Percentiles rank a stretch among this genome's conserved stretches.
Evolutionary conservation across 92 coral and sea anemone species (phyloP).

Genomic region (Ricordea florida): DNA sequence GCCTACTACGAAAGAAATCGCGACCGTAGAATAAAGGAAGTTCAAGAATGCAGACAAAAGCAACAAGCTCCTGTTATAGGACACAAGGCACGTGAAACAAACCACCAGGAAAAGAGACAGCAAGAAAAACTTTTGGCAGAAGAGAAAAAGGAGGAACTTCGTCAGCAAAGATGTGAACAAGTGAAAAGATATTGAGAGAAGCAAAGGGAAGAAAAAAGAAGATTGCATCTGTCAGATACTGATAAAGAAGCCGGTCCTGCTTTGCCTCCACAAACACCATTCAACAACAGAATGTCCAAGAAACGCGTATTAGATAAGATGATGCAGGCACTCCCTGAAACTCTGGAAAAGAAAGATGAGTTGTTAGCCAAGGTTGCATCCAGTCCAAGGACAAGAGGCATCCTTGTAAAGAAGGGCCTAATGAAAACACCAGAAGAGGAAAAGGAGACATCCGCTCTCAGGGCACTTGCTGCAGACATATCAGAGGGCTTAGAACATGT

Average conservation of each 20-base stretch:
- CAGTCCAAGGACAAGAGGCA: conserved; percentile 2
- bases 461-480: conserved; percentile 60
- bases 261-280: conserved; percentile 11
- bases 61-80: too few species aligned
- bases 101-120: too few species aligned
- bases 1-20: too few species aligned
- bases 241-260: conserved; percentile 18
- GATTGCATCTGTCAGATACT: not conserved
- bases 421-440: conserved; percentile 7
- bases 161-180: conserved; percentile 17
- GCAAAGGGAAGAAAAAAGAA: too few species aligned
- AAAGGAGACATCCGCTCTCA: conserved; percentile 33
- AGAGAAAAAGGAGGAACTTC: conserved; percentile 9
- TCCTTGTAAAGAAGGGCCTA: not conserved
- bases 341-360: conserved; percentile 15
- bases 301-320: conserved; percentile 26
- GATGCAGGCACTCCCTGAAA: not conserved
- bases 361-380: not conserved
- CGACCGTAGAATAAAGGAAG: too few species aligned
- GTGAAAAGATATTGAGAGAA: conserved; percentile 22
- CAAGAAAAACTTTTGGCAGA: too few species aligned
- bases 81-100: too few species aligned
- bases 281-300: not conserved
- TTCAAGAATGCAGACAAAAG: too few species aligned
- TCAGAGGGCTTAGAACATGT: conserved; percentile 50